A percentile compares a stretch with the other conserved stretches of the same genome.
These are phyloP conservation scores for Drosophila mojavensis DNA, from an alignment of 1,140 invertebrate species.

Conservation along the genomic window DNA sequence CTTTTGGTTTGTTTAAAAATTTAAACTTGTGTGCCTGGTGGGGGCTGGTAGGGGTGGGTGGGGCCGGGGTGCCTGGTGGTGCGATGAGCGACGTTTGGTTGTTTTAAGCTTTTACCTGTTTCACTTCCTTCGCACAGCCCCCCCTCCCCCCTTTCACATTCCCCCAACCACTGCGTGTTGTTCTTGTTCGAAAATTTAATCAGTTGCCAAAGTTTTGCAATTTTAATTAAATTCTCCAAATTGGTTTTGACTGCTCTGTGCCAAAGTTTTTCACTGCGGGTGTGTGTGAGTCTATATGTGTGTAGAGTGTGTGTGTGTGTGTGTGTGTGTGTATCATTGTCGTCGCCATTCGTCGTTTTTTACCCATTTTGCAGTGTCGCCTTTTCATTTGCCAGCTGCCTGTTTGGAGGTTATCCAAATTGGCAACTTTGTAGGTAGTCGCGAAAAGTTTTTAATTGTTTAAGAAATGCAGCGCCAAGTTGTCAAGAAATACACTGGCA, in stretches of 20 bases:
- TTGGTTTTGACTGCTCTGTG: constrained; percentile 81
- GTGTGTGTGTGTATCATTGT: constrained; percentile 57
- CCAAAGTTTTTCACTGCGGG: constrained; percentile 72
- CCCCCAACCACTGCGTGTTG: constrained; percentile 7
- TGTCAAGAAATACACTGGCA: constrained; percentile 34
- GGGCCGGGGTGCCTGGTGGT: background rate
- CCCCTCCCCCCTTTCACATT: background rate
- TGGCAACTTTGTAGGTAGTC: constrained; percentile 78
- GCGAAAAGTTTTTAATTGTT: constrained; percentile 75
- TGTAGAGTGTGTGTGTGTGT: background rate
- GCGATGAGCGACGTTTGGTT: constrained; percentile 22
- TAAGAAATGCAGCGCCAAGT: constrained; percentile 61
- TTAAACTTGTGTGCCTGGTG: constrained; percentile 60
- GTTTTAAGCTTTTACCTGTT: constrained; percentile 76
- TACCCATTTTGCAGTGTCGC: constrained; percentile 33
- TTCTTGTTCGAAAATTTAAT: constrained; percentile 76
- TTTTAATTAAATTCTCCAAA: constrained; percentile 84
- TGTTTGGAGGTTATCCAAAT: constrained; percentile 78
- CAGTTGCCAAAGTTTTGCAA: constrained; percentile 83
- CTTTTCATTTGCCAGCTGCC: constrained; percentile 40
- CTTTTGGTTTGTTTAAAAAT: constrained; percentile 73
- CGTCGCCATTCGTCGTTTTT: constrained; percentile 24
- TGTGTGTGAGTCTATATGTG: constrained; percentile 11
- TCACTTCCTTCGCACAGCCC: background rate
- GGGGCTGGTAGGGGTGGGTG: background rate